Evolutionary conservation across 2,797 vertebrate genomes (phyloP).

Genomic region (Falco cherrug): DNA sequence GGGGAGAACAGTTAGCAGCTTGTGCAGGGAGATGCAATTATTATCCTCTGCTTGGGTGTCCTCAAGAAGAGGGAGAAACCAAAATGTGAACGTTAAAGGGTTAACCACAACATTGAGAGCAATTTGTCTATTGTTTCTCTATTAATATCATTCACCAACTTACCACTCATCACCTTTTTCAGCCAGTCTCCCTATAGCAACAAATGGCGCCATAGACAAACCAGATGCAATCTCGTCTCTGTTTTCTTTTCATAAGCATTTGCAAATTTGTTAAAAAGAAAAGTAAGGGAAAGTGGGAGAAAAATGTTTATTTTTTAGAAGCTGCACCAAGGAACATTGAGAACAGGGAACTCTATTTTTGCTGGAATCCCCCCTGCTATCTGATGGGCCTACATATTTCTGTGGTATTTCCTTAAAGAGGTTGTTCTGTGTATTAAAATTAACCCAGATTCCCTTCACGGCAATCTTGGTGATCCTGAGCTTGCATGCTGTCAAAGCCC

Average conservation of each 20-base stretch:
- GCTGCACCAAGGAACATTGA: not conserved
- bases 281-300: not conserved
- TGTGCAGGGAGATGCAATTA: not conserved
- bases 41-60: not conserved
- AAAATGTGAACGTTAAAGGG: not conserved
- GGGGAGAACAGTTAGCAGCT: not conserved
- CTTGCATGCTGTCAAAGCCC: not conserved
- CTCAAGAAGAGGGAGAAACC: not conserved
- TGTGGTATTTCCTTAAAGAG: not conserved
- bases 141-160: slow-evolving; percentile 58
- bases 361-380: not conserved
- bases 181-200: slow-evolving; percentile 52
- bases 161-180: slow-evolving; percentile 60
- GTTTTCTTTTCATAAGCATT: slow-evolving; percentile 59
- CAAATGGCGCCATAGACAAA: slow-evolving; percentile 53
- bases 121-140: slow-evolving; percentile 63
- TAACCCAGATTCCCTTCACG: not conserved
- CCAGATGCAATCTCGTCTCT: slow-evolving; percentile 49
- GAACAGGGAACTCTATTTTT: not conserved
- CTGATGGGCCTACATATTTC: not conserved
- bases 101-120: slow-evolving; percentile 35
- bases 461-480: not conserved
- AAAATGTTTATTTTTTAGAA: slow-evolving; percentile 35
- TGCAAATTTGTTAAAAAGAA: slow-evolving; percentile 22
- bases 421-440: not conserved